Evolutionary conservation across 2,797 vertebrate genomes (phyloP), one percentile per base, ranked within the genome.

Genomic region (Apogon talboti): DNA sequence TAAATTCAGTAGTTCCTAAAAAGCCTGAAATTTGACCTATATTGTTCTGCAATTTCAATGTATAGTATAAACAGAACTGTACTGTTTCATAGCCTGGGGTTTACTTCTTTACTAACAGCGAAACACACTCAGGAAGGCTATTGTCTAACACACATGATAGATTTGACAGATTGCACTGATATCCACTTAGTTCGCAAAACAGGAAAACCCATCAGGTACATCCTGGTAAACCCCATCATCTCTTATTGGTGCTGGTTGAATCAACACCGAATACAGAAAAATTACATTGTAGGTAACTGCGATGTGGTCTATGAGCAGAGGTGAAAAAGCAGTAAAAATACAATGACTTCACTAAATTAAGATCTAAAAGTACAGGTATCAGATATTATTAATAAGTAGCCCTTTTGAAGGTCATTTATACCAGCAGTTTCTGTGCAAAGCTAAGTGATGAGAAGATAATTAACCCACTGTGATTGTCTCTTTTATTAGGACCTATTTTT

Each of bases 111-210:
- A 6, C 42, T 47, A 6, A 24, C 14, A 9, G 15, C 1, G 21
- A 55, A 44, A 52, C 14, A 21, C 19, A 40, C 62, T 55, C 18
- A 35, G 15, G 12, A 50, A 47, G 40, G 19, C 46, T 53, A 48
- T 46, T 33, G 30, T 44, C 28, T 58, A 6, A 49, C 44, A 43
- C 45, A 49, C 58, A 14, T 35, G n/a, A 49, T 42, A 48, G 43
- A 43, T 21, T 51, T 63, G 53, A 69, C 52, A 78, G 50, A 67
- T 58, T 35, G 15, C 15, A 11, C 38, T 50, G 53, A 65, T 41
- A 42, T 7, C 38, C 15, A 4, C 11, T 37, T 8, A 48, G 41
- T 58, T 62, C 14, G 24, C 10, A 59, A 38, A 40, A 55, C 45
- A 42, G 6, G 47, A 42, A 19, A 44, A 13, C 33, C 41, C 38